A percentile compares a stretch with the other conserved stretches of the same genome.
phyloP scores from a whole-genome alignment of 2,888 invertebrate genomes.

The Drosophila maculinotata region DNA sequence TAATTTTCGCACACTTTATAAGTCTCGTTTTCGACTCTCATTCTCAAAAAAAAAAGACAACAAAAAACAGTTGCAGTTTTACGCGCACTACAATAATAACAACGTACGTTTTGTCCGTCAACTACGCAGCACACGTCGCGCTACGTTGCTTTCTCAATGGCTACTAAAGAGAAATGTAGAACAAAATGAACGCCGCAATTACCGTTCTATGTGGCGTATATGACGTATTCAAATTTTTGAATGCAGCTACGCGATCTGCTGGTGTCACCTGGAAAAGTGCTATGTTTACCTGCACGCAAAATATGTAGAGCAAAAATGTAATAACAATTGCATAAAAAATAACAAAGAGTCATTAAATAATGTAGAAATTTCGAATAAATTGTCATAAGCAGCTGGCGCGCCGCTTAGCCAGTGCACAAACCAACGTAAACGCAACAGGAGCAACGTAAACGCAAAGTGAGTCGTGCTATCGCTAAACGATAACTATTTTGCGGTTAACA shows the following conservation, averaged over 20 bases:
- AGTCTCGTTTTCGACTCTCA: constrained; percentile 9
- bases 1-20: constrained; percentile 40
- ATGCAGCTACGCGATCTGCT: constrained; percentile 48
- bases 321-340: background rate
- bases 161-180: constrained; percentile 59
- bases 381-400: background rate
- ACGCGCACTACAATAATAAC: constrained; percentile 55
- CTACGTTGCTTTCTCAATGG: constrained; percentile 70
- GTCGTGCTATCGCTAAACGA: constrained; percentile 8
- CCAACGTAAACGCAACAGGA: constrained; percentile 23
- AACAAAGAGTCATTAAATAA: background rate
- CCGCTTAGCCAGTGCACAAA: constrained; percentile 12
- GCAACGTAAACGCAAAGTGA: constrained; percentile 28
- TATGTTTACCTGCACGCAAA: background rate
- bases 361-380: constrained; percentile 3
- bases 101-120: constrained; percentile 23
- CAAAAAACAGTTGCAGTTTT: constrained; percentile 53
- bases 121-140: constrained; percentile 53
- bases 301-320: background rate
- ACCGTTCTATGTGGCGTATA: constrained; percentile 47
- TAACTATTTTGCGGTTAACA: background rate
- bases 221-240: constrained; percentile 30
- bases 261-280: background rate
- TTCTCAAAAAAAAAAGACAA: constrained; percentile 20
- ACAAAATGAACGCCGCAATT: constrained; percentile 57